Evolutionary conservation across 2,113 vertebrate genomes (phyloP).

Genomic region (Mungos mungo): DNA sequence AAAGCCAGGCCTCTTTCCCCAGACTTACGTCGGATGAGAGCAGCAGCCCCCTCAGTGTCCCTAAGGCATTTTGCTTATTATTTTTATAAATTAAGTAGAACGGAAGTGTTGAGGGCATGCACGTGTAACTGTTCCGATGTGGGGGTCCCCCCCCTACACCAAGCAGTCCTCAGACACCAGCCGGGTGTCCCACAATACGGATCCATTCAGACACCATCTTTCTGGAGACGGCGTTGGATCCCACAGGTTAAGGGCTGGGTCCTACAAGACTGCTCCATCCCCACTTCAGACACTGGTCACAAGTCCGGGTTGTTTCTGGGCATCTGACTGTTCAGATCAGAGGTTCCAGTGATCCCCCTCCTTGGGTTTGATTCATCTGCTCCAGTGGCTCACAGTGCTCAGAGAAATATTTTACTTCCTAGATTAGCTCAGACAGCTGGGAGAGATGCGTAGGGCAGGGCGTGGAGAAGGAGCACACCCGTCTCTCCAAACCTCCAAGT

Average conservation of each 20-base stretch:
- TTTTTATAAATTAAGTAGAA: neutral
- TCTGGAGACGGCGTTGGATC: neutral
- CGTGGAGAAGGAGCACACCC: too few species aligned
- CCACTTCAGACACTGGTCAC: accelerated
- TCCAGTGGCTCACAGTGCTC: neutral
- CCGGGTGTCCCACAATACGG: neutral
- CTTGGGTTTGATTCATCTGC: neutral
- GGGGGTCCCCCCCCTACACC: neutral
- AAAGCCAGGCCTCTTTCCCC: neutral
- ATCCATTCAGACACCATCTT: neutral
- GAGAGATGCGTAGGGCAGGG: neutral
- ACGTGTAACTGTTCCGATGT: accelerated
- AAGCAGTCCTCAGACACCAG: neutral
- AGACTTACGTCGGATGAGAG: neutral
- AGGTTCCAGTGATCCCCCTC: neutral
- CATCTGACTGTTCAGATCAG: neutral
- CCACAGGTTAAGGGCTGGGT: neutral
- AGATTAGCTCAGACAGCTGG: neutral
- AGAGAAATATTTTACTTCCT: neutral
- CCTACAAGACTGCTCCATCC: neutral
- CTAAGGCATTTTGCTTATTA: neutral
- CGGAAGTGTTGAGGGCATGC: neutral
- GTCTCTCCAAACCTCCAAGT: neutral
- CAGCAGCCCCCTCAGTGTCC: accelerated
- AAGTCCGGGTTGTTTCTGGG: neutral